Base-by-base conservation (phyloP, 2,888 invertebrate genomes). In the Nezara viridula region DNA sequence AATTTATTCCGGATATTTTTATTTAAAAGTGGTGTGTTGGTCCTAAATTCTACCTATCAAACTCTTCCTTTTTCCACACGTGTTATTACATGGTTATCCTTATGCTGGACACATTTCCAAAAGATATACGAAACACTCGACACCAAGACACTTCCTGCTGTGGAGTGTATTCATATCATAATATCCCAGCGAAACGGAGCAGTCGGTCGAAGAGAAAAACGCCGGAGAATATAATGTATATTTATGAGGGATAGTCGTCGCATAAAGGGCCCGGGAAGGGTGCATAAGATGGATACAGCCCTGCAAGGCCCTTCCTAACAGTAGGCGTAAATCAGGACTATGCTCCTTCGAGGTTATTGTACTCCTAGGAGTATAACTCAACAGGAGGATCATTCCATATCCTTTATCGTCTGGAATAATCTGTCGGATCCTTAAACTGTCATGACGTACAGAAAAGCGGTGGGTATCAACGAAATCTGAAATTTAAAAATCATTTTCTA, bases 321-420 rank as follows among this genome's bases (percentile, higher is more conserved):
- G 81, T 81, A 44, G 44, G 81, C 81, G 81, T 81, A 81, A 81
- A 81, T 81, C 81, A 81, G 81, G 81, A 47, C 81, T 12, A 81
- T 32, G 5, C 40, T 47, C 44, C 44, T 47, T 47, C 44, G 44
- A 44, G 81, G 81, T 24, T 81, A 81, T 47, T 40, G 81, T 47
- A 81, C 40, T 81, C 44, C 6, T 14, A 27, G 60, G 60, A 16
- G 60, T 6, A 60, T 77, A 77, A 40, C 21, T 77, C 77, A 40
- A 40, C 81, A 40, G 81, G 81, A 47, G 24, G 0, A 6, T 81
- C n/a, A 14, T 12, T 44, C 44, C 40, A n/a, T 24, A 40, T 44
- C 44, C n/a, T 81, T 44, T 44, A 81, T 81, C 44, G 81, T 47
- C 81, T 19, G 24, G 44, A 47, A 81, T 81, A 81, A 81, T 81